phyloP scores from a whole-genome alignment of 2,888 invertebrate genomes.

The Notodonta dromedarius region DNA sequence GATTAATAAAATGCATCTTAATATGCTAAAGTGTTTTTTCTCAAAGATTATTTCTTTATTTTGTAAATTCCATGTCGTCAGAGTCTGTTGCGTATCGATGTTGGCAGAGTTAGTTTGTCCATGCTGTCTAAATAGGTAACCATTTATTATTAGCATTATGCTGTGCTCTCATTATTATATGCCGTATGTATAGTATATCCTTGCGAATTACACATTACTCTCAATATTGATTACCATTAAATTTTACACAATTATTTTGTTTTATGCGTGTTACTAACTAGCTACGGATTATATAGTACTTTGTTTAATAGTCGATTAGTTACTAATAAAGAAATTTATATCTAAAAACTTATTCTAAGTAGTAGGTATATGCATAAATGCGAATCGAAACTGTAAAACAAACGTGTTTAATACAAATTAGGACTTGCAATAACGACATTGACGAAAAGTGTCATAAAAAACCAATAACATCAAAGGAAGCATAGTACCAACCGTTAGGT shows the following conservation, averaged over 20 bases:
- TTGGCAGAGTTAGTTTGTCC: conserved; percentile 21
- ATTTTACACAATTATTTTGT: conserved; percentile 60
- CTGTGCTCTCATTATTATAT: conserved; percentile 24
- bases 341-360: conserved; percentile 65
- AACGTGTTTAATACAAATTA: conserved; percentile 56
- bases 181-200: conserved; percentile 37
- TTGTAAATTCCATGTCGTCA: conserved; percentile 48
- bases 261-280: conserved; percentile 66
- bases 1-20: conserved; percentile 80
- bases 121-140: conserved; percentile 52
- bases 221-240: conserved; percentile 55
- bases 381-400: conserved; percentile 67
- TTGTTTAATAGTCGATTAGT: conserved; percentile 74
- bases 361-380: conserved; percentile 68
- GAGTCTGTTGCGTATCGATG: conserved; percentile 39
- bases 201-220: conserved; percentile 38
- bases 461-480: conserved; percentile 74
- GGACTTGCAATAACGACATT: conserved; percentile 70
- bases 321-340: conserved; percentile 68
- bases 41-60: conserved; percentile 66
- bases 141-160: conserved; percentile 45
- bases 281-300: conserved; percentile 76
- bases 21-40: conserved; percentile 67
- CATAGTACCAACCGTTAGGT: conserved; percentile 63
- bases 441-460: conserved; percentile 70